Percentiles rank a stretch among this genome's conserved stretches.
phyloP scores from a whole-genome alignment of 35 echinoderm and acorn worm genomes.

The Ophioderma brevispina region DNA sequence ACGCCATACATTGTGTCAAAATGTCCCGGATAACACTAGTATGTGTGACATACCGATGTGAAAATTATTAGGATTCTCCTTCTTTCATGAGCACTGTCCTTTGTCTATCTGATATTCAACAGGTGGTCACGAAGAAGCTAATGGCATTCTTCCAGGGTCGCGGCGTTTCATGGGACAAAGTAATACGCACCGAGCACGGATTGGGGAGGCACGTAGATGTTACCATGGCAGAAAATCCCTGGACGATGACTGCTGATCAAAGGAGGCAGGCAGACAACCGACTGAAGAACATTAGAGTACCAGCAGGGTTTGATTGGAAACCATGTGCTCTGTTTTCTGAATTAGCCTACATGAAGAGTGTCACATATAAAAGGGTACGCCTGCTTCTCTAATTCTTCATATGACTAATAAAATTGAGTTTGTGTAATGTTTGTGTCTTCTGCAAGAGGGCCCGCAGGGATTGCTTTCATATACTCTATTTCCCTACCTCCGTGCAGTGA shows the following conservation, averaged over 20 bases:
- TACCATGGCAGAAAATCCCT: background rate
- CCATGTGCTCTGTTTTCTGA: background rate
- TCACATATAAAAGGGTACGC: background rate
- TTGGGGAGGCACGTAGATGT: background rate
- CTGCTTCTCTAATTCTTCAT: too few relatives aligned
- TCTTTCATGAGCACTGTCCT: too few relatives aligned
- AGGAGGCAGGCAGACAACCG: background rate
- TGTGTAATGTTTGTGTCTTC: too few relatives aligned
- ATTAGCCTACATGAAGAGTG: background rate
- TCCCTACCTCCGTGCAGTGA: too few relatives aligned
- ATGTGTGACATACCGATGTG: too few relatives aligned
- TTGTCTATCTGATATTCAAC: background rate
- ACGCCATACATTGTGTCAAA: too few relatives aligned
- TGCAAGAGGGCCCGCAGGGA: too few relatives aligned
- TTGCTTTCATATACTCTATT: background rate
- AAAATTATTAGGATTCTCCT: too few relatives aligned
- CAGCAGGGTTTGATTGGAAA: background rate
- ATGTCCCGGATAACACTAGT: too few relatives aligned
- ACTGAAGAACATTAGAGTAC: background rate
- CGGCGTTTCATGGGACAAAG: background rate
- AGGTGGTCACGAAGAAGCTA: background rate
- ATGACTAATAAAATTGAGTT: too few relatives aligned
- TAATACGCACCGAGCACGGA: background rate
- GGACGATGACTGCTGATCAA: background rate
- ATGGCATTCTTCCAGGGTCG: background rate